A percentile compares a stretch with the other conserved stretches of the same genome.
These are phyloP conservation scores for Sebastes oblongus DNA, from an alignment of 2,797 vertebrate genomes.

Conservation along the genomic window DNA sequence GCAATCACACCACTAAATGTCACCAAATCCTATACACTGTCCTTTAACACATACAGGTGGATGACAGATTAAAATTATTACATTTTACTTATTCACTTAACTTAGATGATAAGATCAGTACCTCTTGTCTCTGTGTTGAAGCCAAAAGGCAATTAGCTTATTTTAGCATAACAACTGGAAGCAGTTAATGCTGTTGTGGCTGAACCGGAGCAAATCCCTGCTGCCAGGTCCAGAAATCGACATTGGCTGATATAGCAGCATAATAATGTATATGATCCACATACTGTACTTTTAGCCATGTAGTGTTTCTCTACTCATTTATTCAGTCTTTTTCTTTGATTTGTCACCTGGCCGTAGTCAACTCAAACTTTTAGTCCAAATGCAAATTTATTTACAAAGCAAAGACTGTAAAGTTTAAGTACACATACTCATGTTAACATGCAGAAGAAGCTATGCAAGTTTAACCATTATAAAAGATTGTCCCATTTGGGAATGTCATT, in stretches of 20 bases:
- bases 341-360: background rate
- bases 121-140: background rate
- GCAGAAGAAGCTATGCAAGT: background rate
- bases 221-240: no score
- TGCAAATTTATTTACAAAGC: slow-evolving; percentile 17
- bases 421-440: background rate
- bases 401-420: background rate
- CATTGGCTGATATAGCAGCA: no score
- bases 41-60: background rate
- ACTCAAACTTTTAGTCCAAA: background rate
- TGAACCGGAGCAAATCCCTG: no score
- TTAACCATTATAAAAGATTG: background rate
- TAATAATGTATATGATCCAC: no score
- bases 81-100: background rate
- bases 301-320: background rate
- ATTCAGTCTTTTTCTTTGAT: background rate
- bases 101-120: background rate
- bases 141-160: background rate
- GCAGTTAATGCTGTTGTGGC: no score
- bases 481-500: background rate
- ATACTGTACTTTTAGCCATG: no score
- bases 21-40: no score
- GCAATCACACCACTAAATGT: no score
- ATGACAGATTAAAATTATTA: rapidly evolving
- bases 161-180: background rate